Conservation (phyloP, 1,140 invertebrate genomes). For the Aplysia californica region DNA sequence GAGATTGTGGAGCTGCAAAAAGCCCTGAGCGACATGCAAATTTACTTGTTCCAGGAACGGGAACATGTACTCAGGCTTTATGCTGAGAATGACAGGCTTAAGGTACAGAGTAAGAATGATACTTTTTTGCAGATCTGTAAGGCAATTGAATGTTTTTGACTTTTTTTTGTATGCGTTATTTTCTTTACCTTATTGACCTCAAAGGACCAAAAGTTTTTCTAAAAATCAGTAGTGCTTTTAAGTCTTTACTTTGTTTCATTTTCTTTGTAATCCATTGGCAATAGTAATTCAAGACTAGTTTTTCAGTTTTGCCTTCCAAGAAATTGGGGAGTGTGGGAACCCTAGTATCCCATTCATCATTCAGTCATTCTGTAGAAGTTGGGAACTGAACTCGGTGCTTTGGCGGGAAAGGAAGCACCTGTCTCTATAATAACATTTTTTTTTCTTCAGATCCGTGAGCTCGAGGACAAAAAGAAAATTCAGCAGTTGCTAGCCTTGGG, state of each 20-base stretch:
- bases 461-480: constrained; percentile 68
- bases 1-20: constrained; percentile 69
- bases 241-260: background rate
- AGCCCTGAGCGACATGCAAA: constrained; percentile 68
- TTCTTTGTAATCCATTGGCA: background rate
- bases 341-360: too few species aligned
- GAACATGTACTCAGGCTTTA: constrained; percentile 68
- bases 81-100: constrained; percentile 68
- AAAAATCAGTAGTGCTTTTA: background rate
- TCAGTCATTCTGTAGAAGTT: too few species aligned
- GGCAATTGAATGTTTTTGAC: background rate
- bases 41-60: constrained; percentile 67
- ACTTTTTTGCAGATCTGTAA: background rate
- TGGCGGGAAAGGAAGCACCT: too few species aligned
- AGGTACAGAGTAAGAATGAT: constrained; percentile 43
- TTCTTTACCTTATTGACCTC: background rate
- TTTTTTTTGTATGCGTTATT: background rate
- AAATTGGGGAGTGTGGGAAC: too few species aligned
- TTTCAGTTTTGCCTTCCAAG: too few species aligned
- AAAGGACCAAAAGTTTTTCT: too few species aligned
- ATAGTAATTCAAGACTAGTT: too few species aligned
- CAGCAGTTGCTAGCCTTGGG: constrained; percentile 61
- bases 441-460: constrained; percentile 60
- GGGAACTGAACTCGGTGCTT: too few species aligned
- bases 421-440: too few species aligned